Evolutionary conservation across 2,888 invertebrate genomes (phyloP), one percentile per base, ranked within the genome.

Genomic region (Heliconius ismenius): DNA sequence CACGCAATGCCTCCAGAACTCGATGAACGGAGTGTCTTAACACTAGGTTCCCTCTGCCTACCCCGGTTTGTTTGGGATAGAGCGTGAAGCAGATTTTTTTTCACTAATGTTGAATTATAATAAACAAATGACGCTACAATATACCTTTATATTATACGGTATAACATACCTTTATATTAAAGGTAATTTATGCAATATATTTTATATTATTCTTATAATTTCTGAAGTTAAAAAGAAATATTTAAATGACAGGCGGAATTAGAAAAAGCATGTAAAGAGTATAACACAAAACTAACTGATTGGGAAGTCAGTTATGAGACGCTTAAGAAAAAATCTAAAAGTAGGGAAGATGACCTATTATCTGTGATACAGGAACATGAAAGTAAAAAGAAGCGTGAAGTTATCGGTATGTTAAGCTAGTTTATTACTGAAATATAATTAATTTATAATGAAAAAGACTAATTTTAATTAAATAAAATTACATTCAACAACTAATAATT

Each of bases 281-380:
- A 86, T 74, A 83, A 82, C 26, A 90, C 86, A 11, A 90, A 89
- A 81, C 78, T 93, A 54, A 93, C 90, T 18, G 95, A 95, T 79
- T 88, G 86, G 81, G 95, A 95, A 83, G 95, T 95, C 74, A 92
- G 93, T 83, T 94, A 92, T 81, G 93, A 95, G 78, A 92, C 91
- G 28, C 87, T 95, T 10, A 92, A 94, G 84, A 89, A 87, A 10
- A 95, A 95, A 83, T 87, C 93, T 10, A 95, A 93, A 83, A 88
- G 84, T 2, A 90, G 96, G 74, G 96, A 96, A 87, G 88, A 89
- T 49, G 95, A 96, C 83, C 84, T 96, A 9, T 81, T 95, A 0
- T 91, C 91, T 2, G 85, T 90, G 1, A 82, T 95, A 49, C 88
- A 91, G 36, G 95, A 95, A 81, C 83, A 86, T 76, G 76, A 79